A percentile compares a stretch with the other conserved stretches of the same genome.
Conservation (phyloP, 2,113 vertebrate genomes). For the Ibidorhyncha struthersii region DNA sequence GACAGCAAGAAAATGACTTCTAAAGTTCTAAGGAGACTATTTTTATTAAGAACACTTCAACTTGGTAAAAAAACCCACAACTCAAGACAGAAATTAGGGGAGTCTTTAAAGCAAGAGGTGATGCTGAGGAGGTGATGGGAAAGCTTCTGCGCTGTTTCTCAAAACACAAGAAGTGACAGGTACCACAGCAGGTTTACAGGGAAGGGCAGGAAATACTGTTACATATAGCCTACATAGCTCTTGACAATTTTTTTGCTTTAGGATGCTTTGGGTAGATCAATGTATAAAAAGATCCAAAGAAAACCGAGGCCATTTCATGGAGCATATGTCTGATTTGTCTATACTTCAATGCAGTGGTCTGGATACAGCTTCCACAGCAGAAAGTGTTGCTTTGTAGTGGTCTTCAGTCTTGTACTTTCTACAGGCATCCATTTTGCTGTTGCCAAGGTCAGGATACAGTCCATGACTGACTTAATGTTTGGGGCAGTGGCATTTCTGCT, state of each 20-base stretch:
- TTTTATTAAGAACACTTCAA: neutral
- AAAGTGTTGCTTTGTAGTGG: neutral
- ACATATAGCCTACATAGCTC: neutral
- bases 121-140: neutral
- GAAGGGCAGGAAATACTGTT: neutral
- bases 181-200: neutral
- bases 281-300: neutral
- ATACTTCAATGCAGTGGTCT: accelerated
- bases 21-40: neutral
- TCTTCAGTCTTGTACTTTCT: neutral
- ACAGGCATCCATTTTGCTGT: neutral
- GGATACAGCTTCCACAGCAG: neutral
- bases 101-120: neutral
- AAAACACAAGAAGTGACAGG: neutral
- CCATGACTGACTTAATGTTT: neutral
- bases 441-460: neutral
- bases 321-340: neutral
- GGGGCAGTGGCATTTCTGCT: neutral
- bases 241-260: neutral
- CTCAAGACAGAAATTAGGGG: neutral
- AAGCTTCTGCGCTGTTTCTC: neutral
- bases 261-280: neutral
- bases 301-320: neutral
- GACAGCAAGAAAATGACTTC: neutral
- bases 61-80: neutral